Base-by-base conservation (phyloP, 2,797 vertebrate species). In the Urosaurus nigricauda region DNA sequence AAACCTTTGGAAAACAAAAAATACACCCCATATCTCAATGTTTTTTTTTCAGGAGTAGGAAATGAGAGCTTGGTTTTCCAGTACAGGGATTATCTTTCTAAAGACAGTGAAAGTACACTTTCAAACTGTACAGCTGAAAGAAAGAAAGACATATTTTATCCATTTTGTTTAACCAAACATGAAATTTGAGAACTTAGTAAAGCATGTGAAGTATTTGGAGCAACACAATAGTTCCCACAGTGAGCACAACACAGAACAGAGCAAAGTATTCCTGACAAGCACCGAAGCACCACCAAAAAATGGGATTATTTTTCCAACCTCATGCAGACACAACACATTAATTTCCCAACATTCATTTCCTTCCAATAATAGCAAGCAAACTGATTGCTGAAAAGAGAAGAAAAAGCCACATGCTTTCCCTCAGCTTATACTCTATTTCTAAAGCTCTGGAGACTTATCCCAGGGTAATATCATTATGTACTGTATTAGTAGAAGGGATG, bases 121-220 rank as follows among this genome's bases (percentile, higher is more conserved):
- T 81, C 56, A 84, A 71, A 60, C 68, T 43, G 4, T 79, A 70
- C 35, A 2, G 21, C 89, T 83, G 58, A 71, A 80, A 75, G 74
- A 13, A 19, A 71, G 1, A 26, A 47, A 43, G 1, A 73, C 16
- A 29, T 75, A 9, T 74, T 53, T 17, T 24, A 40, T 87, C 51
- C 53, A 51, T 53, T 86, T 58, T 78, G n/a, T 21, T 79, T 74
- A 71, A 29, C 81, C 86, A 88, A 70, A 87, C 73, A 12, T 47
- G 75, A 56, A 87, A 70, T 19, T 5, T 85, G 11, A 51, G 2
- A 37, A 0, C 60, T 68, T 74, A 79, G 81, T 71, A 0, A 35
- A 75, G 32, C 35, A 1, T 88, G 43, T 0, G 2, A 89, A 13
- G 87, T 87, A 53, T 8, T 84, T 86, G 85, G 83, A 56, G 5